Base-by-base conservation (phyloP, 2,797 vertebrate species). In the Steatocranus sp. region DNA sequence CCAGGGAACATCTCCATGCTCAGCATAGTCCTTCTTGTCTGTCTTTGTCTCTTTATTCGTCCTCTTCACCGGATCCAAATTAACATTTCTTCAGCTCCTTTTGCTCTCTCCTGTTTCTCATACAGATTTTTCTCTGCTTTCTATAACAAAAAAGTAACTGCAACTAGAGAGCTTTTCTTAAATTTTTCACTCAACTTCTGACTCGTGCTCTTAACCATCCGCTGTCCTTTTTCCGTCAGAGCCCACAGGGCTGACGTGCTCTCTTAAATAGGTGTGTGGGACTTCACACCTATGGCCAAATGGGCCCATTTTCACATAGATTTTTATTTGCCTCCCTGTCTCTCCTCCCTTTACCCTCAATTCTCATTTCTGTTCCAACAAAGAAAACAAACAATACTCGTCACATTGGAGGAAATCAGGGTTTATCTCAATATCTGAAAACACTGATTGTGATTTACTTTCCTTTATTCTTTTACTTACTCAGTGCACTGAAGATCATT, bases 271-370 rank as follows among this genome's bases (percentile, higher is more conserved):
- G 94, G 95, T 96, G 96, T 95, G 94, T 88, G 81, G 66, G 82
- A 84, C 88, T 95, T 96, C 94, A 95, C 96, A 96, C 95, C 7
- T 95, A 6, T 48, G 86, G 89, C 92, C 96, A 97, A 96, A 96
- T 97, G 96, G 96, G 80, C 73, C 85, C 79, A 80, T 89, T 80
- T 93, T 95, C 94, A 93, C 94, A 86, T 92, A 50, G 81, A 80
- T 82, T 85, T 90, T 87, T 83, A 88, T 91, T 80, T 87, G 81
- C 75, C 85, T 90, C 86, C 53, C 41, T 5, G 30, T 82, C 80
- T 80, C 77, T 83, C 76, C 87, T 84, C 81, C 79, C 77, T 14
- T 36, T 46, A 4, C 75, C 75, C 70, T 82, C 79, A 82, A 81
- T 83, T 70, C 75, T 78, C 80, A 61, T 66, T 88, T 83, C 84